Evolutionary conservation across 2,888 invertebrate genomes (phyloP).

Genomic region (Eupithecia subfuscata): DNA sequence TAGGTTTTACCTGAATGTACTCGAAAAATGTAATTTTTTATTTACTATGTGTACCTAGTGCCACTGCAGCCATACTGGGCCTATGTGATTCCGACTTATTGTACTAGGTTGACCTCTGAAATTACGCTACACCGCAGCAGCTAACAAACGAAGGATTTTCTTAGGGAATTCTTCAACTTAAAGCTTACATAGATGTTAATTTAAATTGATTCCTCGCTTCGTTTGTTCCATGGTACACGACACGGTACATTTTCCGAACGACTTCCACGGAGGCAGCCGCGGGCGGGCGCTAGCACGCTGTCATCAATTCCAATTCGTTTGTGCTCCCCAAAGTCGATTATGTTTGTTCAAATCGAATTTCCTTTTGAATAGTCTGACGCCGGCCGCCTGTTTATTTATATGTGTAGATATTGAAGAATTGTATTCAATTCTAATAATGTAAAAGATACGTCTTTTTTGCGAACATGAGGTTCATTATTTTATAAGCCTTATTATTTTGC

Average conservation of each 20-base stretch:
- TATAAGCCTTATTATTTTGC: neutral
- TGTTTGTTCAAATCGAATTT: constrained; percentile 23
- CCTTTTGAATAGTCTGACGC: constrained; percentile 14
- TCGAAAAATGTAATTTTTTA: too few species aligned
- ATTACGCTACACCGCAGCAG: neutral
- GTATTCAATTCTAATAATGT: neutral
- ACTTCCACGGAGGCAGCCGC: constrained; percentile 26
- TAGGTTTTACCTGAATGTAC: too few species aligned
- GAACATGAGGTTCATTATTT: neutral
- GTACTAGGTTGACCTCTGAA: neutral
- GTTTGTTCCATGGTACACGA: constrained; percentile 6
- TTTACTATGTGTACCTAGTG: neutral
- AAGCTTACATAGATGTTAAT: constrained; percentile 1
- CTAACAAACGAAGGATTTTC: neutral
- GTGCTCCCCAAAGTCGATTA: constrained; percentile 65
- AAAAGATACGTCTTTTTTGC: neutral
- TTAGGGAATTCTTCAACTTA: neutral
- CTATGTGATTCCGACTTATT: neutral
- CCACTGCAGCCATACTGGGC: neutral
- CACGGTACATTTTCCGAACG: constrained; percentile 13
- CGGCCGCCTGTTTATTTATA: neutral
- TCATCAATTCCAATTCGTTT: constrained; percentile 61
- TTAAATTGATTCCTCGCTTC: constrained; percentile 22
- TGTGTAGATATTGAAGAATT: neutral
- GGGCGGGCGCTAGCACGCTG: constrained; percentile 49